Base-by-base conservation (phyloP, 1,140 invertebrate species). In the Dendrolimus kikuchii region DNA sequence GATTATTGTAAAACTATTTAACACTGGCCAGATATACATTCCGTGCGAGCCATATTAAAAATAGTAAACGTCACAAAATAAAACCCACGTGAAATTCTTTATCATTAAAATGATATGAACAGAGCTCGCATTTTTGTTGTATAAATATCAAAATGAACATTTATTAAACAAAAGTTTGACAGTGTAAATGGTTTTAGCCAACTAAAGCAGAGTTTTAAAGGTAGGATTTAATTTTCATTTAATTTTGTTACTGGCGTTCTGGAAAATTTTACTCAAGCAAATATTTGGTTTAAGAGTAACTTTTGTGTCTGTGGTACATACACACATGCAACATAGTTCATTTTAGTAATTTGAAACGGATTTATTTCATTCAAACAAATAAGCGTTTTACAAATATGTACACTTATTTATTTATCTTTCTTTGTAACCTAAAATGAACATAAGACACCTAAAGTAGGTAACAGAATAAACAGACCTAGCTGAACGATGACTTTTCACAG, bases 201-300 rank as follows among this genome's bases (percentile, higher is more conserved):
- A 62, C 51, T 51, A 59, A 52, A 49, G 7, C 45, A 9, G 49
- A 57, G 44, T 57, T 55, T 23, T 42, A 54, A 59, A 58, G 62
- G 50, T 49, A 62, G 51, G 64, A 60, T 61, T 55, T 60, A 66
- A 60, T 71, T 64, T 60, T 55, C 58, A 66, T 64, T 64, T 63
- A 58, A 67, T 67, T 62, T 51, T 44, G 56, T 60, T 62, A 63
- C 51, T 45, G 57, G 48, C 65, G 61, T 60, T 59, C 62, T 42
- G 41, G 7, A 36, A 66, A 70, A 63, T 38, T 71, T 63, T 59
- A 38, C 49, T 50, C 47, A 51, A 48, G 56, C 57, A 74, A 76
- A 72, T 74, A 76, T 75, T 60, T 75, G 65, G 65, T 66, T 62
- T 23, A 3, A 46, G 53, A 62, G 55, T 64, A 67, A 68, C 58